Conservation (phyloP, 2,797 vertebrate species). For the Chromobotia macracanthus region DNA sequence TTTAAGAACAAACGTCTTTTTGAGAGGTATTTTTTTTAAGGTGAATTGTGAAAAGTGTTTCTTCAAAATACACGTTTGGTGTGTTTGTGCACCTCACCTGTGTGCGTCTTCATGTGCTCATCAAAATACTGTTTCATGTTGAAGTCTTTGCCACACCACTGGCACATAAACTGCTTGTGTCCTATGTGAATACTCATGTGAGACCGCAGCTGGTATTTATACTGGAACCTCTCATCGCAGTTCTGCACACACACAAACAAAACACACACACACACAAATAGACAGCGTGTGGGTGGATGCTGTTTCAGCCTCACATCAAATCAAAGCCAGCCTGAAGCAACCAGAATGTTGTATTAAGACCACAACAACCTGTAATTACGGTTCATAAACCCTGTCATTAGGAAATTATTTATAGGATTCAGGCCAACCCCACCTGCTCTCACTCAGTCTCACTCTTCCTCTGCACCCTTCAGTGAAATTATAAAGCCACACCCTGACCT, state of each 20-base stretch:
- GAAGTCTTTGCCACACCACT: slow-evolving; percentile 86
- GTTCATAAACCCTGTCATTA: slow-evolving; percentile 58
- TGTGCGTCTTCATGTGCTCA: slow-evolving; percentile 86
- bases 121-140: slow-evolving; percentile 88
- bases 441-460: slow-evolving; percentile 8
- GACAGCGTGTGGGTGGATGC: slow-evolving; percentile 47
- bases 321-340: slow-evolving; percentile 5
- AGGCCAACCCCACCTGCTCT: slow-evolving; percentile 37
- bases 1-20: too few species aligned
- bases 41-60: slow-evolving; percentile 44
- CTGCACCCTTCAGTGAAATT: slow-evolving; percentile 12
- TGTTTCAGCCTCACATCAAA: not conserved
- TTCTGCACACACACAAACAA: slow-evolving; percentile 70
- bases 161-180: slow-evolving; percentile 87
- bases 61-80: not conserved
- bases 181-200: slow-evolving; percentile 87
- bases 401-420: slow-evolving; percentile 52
- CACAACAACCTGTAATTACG: slow-evolving; percentile 49
- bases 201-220: slow-evolving; percentile 81
- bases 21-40: too few species aligned
- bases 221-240: slow-evolving; percentile 85
- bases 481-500: slow-evolving; percentile 55
- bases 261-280: slow-evolving; percentile 39
- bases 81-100: slow-evolving; percentile 67
- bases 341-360: slow-evolving; percentile 44